Evolutionary conservation across 2,888 invertebrate genomes (phyloP).

Genomic region (Spisula subtruncata): DNA sequence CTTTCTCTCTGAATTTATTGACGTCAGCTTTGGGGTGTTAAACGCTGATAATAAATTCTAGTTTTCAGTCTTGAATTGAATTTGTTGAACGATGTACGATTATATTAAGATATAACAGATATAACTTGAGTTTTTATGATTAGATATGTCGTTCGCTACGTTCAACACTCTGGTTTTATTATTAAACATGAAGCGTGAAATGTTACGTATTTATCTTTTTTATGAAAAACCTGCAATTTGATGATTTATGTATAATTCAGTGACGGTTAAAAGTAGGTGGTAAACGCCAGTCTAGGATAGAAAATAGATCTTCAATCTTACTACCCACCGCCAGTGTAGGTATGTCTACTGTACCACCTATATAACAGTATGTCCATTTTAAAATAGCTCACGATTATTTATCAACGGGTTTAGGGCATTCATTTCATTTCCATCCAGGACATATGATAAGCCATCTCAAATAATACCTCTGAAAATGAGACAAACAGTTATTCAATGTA

Average conservation of each 20-base stretch:
- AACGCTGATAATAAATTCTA: background rate
- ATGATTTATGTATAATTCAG: background rate
- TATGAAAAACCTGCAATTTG: background rate
- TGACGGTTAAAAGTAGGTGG: background rate
- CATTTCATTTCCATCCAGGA: too few relatives aligned
- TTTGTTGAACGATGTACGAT: background rate
- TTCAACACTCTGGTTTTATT: background rate
- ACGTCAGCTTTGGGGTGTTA: background rate
- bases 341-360: background rate
- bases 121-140: constrained; percentile 16
- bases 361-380: background rate
- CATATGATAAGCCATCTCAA: too few relatives aligned
- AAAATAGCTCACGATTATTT: background rate
- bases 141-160: background rate
- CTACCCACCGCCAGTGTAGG: too few relatives aligned
- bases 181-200: background rate
- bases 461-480: too few relatives aligned
- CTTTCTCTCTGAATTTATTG: constrained; percentile 1
- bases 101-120: background rate
- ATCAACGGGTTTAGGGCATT: background rate
- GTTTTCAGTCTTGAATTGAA: background rate
- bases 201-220: background rate
- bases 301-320: too few relatives aligned
- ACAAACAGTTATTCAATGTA: too few relatives aligned
- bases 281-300: background rate